Percentiles rank a stretch among this genome's conserved stretches.
Evolutionary conservation across 2,888 invertebrate species (phyloP).

Genomic region (Agrotis exclamationis): DNA sequence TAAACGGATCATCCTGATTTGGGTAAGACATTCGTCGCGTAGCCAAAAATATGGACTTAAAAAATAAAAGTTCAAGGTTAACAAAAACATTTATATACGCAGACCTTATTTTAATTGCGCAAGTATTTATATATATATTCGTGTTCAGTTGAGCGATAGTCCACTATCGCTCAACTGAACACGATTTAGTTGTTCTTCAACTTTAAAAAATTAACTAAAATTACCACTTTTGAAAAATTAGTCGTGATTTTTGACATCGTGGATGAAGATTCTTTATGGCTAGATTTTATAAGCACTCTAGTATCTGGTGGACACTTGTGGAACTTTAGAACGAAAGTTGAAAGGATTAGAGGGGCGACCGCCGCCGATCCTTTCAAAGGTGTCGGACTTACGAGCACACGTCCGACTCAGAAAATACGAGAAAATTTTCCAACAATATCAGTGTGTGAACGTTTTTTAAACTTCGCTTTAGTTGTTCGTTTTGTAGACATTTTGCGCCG

Average conservation of each 20-base stretch:
- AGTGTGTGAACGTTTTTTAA: not conserved
- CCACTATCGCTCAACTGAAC: too few relatives aligned
- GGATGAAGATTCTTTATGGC: constrained; percentile 38
- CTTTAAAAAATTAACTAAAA: not conserved
- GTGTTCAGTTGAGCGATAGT: not conserved
- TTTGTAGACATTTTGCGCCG: constrained; percentile 3
- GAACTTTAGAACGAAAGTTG: constrained; percentile 54
- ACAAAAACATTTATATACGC: not conserved
- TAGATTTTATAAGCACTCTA: constrained; percentile 30
- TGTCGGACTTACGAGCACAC: constrained; percentile 28
- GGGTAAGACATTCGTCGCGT: not conserved
- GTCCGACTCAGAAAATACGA: constrained; percentile 21
- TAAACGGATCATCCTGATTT: not conserved
- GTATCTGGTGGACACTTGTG: constrained; percentile 14
- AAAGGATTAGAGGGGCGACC: constrained; percentile 43
- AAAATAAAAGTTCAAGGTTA: not conserved
- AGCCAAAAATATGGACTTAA: not conserved
- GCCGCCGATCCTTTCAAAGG: constrained; percentile 27
- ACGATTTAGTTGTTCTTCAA: too few relatives aligned
- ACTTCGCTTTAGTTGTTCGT: not conserved
- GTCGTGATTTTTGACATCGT: constrained; percentile 32
- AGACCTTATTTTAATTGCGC: not conserved
- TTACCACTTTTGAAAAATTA: not conserved
- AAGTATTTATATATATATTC: constrained; percentile 16
- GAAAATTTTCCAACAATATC: constrained; percentile 7